These are phyloP conservation scores for Mythimna pallens DNA, from an alignment of 2,888 invertebrate species.

Conservation along the genomic window DNA sequence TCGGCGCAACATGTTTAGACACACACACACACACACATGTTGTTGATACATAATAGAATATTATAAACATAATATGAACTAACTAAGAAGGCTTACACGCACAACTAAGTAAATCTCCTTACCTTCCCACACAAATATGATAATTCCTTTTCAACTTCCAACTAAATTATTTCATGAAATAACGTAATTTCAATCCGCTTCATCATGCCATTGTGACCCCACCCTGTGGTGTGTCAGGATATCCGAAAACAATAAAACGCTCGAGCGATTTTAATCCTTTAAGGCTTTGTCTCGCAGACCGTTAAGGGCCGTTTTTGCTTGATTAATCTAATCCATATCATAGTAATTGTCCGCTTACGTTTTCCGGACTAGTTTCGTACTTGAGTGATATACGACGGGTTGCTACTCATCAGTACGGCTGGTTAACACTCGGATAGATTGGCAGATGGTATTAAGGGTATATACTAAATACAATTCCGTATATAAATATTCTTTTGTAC, in stretches of 20 bases:
- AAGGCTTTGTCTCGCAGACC: conserved; percentile 77
- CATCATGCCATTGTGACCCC: conserved; percentile 39
- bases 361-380: conserved; percentile 51
- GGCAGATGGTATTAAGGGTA: conserved; percentile 36
- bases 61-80: conserved; percentile 13
- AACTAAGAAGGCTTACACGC: conserved; percentile 34
- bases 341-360: conserved; percentile 77
- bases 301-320: conserved; percentile 82
- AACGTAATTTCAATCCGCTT: conserved; percentile 39
- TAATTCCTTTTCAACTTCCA: conserved; percentile 30
- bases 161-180: conserved; percentile 52
- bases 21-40: no score
- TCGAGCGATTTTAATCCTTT: conserved; percentile 80
- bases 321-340: conserved; percentile 82
- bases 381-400: conserved; percentile 44
- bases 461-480: conserved; percentile 3
- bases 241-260: conserved; percentile 85
- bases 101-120: conserved; percentile 23
- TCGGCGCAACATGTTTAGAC: no score
- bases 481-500: conserved; percentile 7
- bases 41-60: not conserved
- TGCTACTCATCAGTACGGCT: conserved; percentile 47
- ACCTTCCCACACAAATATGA: conserved; percentile 34
- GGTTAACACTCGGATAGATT: conserved; percentile 40
- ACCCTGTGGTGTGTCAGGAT: conserved; percentile 69